Conservation (phyloP, 2,888 invertebrate species). For the Mechanitis mazaeus region DNA sequence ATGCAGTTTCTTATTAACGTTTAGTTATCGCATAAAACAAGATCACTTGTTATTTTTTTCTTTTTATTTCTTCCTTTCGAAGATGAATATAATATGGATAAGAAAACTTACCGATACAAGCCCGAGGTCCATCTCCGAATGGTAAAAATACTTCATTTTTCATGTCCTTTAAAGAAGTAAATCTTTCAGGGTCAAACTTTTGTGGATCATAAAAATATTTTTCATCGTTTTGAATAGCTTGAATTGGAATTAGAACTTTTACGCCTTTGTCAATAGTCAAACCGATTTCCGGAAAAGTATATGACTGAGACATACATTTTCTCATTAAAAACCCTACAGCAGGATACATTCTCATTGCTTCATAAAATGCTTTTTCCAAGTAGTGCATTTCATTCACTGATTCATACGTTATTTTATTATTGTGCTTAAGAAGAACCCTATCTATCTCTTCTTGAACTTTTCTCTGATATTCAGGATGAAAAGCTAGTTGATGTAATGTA, state of each 20-base stretch:
- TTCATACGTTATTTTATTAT: slow-evolving; percentile 56
- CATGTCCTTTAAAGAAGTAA: slow-evolving; percentile 44
- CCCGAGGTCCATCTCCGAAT: slow-evolving; percentile 63
- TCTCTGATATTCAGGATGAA: slow-evolving; percentile 60
- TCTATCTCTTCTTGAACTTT: slow-evolving; percentile 65
- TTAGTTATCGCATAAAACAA: too few relatives aligned
- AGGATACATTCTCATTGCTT: slow-evolving; percentile 64
- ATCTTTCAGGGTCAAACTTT: slow-evolving; percentile 60
- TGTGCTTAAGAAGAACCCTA: slow-evolving; percentile 48
- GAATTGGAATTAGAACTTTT: slow-evolving; percentile 55
- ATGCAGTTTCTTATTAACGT: too few relatives aligned
- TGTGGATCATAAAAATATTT: slow-evolving; percentile 56
- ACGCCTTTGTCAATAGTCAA: slow-evolving; percentile 56
- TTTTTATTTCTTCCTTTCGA: too few relatives aligned
- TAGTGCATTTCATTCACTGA: slow-evolving; percentile 62
- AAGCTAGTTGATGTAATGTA: slow-evolving; percentile 66
- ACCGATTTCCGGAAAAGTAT: slow-evolving; percentile 58
- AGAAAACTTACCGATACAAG: slow-evolving; percentile 58
- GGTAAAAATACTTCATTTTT: slow-evolving; percentile 55
- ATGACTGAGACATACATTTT: slow-evolving; percentile 53
- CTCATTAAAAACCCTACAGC: slow-evolving; percentile 59
- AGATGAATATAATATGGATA: too few relatives aligned
- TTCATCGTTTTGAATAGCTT: slow-evolving; percentile 60
- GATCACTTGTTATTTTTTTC: too few relatives aligned
- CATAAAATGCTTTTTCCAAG: slow-evolving; percentile 61